phyloP scores from a whole-genome alignment of 2,113 vertebrate genomes.

The Rhinolophus ferrumequinum region DNA sequence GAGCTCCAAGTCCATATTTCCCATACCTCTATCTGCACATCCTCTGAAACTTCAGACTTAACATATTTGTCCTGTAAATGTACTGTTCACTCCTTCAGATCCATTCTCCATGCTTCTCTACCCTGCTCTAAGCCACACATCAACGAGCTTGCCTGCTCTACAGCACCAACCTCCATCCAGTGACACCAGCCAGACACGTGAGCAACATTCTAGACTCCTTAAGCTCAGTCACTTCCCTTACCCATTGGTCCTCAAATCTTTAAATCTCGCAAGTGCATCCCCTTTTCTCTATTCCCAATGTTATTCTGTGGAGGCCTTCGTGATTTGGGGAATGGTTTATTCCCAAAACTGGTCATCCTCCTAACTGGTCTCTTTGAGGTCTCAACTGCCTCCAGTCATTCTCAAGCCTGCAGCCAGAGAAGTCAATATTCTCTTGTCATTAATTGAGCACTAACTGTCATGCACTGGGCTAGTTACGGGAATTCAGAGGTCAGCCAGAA shows the following conservation, averaged over 20 bases:
- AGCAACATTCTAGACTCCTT: neutral
- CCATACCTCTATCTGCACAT: neutral
- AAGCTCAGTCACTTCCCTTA: neutral
- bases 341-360: neutral
- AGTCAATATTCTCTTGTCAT: neutral
- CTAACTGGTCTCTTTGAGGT: neutral
- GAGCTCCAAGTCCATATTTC: neutral
- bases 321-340: neutral
- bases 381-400: neutral
- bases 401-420: neutral
- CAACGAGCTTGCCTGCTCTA: neutral
- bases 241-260: neutral
- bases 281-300: neutral
- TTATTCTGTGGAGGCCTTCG: neutral
- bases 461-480: neutral
- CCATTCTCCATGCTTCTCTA: neutral
- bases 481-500: conserved; percentile 1
- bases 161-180: neutral
- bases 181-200: neutral
- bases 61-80: neutral
- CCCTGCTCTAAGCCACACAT: neutral
- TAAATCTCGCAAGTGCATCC: neutral
- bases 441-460: neutral
- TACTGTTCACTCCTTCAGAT: neutral
- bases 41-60: neutral